phyloP scores from a whole-genome alignment of 2,113 vertebrate genomes.

The Vireo altiloquus region DNA sequence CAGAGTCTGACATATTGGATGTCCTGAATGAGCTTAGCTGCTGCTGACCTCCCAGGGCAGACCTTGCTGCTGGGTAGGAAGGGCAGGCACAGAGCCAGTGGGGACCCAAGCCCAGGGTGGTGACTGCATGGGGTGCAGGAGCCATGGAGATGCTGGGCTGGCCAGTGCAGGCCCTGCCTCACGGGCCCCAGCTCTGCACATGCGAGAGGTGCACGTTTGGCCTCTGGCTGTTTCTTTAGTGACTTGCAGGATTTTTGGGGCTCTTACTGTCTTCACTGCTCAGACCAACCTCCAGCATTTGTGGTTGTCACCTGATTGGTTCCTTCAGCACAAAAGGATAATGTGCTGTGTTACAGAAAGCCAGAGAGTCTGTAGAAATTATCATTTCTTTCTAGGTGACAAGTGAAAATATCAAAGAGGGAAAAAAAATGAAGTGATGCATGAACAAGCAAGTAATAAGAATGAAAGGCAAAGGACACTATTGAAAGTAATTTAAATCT shows the following conservation, averaged over 20 bases:
- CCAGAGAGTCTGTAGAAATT: background rate
- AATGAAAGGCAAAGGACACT: background rate
- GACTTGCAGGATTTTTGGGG: background rate
- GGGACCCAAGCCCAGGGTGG: no score
- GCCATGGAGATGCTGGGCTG: background rate
- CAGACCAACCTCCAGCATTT: background rate
- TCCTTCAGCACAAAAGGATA: background rate
- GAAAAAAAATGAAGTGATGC: background rate
- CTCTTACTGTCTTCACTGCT: background rate
- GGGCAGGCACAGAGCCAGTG: accelerated
- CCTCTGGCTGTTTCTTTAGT: background rate
- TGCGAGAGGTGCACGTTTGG: background rate
- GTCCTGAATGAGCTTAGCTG: background rate
- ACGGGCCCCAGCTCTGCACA: accelerated
- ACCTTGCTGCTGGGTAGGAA: background rate
- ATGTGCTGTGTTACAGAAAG: background rate
- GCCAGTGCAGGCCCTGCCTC: background rate
- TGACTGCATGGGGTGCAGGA: accelerated
- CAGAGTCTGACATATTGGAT: background rate
- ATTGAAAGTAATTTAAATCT: background rate
- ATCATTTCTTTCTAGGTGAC: background rate
- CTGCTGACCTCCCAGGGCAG: background rate
- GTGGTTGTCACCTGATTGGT: background rate
- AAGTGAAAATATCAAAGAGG: background rate
- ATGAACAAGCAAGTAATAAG: background rate